These are phyloP conservation scores for Melospiza melodia DNA, from an alignment of 2,113 vertebrate species.

Conservation along the genomic window DNA sequence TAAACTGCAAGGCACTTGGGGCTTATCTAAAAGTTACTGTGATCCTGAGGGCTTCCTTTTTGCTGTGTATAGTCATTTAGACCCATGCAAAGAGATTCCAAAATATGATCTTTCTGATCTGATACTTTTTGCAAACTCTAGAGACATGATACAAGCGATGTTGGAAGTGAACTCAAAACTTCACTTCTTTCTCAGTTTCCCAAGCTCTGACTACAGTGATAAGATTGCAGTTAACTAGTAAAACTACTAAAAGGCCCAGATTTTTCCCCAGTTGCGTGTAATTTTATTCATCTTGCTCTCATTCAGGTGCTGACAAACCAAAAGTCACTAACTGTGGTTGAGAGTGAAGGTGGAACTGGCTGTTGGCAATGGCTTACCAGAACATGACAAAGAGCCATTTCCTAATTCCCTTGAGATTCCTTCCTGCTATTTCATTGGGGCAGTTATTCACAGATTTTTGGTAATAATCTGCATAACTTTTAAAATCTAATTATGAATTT, in stretches of 20 bases:
- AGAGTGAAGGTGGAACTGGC: neutral
- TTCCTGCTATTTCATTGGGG: fast-evolving
- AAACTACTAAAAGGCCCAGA: neutral
- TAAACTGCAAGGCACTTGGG: neutral
- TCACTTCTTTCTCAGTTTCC: neutral
- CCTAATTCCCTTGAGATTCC: neutral
- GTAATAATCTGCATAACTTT: neutral
- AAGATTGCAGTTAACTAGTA: neutral
- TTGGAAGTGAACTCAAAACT: neutral
- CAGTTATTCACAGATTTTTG: neutral
- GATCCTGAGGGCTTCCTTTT: neutral
- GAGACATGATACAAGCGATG: fast-evolving
- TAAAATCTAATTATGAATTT: neutral
- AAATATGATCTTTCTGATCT: neutral
- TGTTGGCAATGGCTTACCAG: neutral
- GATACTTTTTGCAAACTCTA: neutral
- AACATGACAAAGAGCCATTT: neutral
- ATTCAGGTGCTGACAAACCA: neutral
- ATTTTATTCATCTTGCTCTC: neutral
- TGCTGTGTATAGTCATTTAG: neutral
- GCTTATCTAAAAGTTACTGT: neutral
- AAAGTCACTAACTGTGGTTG: neutral
- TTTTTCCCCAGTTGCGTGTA: neutral
- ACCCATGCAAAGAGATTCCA: neutral
- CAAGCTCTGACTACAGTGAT: neutral